Evolutionary conservation across 2,888 invertebrate genomes (phyloP).

Genomic region (Micropterix aruncella): DNA sequence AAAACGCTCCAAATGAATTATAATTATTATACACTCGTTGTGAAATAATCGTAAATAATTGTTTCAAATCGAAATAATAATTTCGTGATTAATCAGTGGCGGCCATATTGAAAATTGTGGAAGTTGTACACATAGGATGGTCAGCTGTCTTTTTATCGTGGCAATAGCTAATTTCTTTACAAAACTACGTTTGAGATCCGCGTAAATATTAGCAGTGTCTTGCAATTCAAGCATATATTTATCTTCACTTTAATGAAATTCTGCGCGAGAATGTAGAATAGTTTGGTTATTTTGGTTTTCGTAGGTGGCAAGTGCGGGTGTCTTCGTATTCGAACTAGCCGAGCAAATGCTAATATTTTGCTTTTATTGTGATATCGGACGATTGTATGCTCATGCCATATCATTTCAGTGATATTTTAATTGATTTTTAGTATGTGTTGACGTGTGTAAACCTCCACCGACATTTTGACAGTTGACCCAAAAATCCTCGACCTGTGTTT

Average conservation of each 20-base stretch:
- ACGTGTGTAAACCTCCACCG: too few species aligned
- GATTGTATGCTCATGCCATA: not conserved
- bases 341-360: not conserved
- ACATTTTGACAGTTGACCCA: slow-evolving; percentile 1
- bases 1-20: too few species aligned
- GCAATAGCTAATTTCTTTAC: too few species aligned
- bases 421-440: not conserved
- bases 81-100: too few species aligned
- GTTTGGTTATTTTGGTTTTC: not conserved
- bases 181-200: too few species aligned
- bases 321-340: not conserved
- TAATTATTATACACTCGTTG: too few species aligned
- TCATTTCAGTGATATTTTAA: not conserved
- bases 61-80: too few species aligned
- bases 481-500: not conserved
- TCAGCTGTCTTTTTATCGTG: slow-evolving; percentile 27
- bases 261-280: not conserved
- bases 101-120: slow-evolving; percentile 43
- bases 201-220: too few species aligned
- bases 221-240: too few species aligned
- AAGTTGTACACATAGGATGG: slow-evolving; percentile 38
- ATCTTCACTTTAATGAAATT: too few species aligned
- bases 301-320: not conserved
- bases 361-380: not conserved
- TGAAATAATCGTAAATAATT: too few species aligned